Base-by-base conservation (phyloP, 2,888 invertebrate species). In the Rapana venosa region DNA sequence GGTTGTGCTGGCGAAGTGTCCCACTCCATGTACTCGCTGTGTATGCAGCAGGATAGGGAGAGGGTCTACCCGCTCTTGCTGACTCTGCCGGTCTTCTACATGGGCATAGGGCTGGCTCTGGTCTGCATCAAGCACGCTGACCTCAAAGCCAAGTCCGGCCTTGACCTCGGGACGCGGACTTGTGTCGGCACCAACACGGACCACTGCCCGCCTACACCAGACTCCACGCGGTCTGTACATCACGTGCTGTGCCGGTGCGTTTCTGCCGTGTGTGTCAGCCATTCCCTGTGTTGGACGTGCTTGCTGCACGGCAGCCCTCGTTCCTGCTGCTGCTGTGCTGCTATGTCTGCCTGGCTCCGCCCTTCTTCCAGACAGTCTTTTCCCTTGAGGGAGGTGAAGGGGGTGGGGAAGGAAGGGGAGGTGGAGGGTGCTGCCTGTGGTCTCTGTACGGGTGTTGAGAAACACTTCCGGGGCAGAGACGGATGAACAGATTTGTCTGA, bases 161-260 rank as follows among this genome's bases (percentile, higher is more conserved):
- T 32, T 1, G 13, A 22, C 15, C 58, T 20, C 20, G 17, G 20
- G 15, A 47, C 20, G 11, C 11, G 36, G 30, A 47, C 32, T 36
- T 61, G 85, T n/a, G 89, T 89, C 13, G 85, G 89, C 35, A 89
- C 89, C 74, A 89, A 85, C 89, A 89, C n/a, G 58, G 79, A 32
- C 13, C 47, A 30, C 74, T 13, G 22, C 58, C 58, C 17, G 22
- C 66, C 0, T 13, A 17, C 35, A 8, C 74, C 66, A 36, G 5
- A 32, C 1, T 20, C n/a, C 30, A 56, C 30, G 17, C 20, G 17
- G 20, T 66, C 36, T 15, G 17, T 8, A 22, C 15, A 58, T 56
- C 79, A 32, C 79, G 58, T 26, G 66, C 66, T 66, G 15, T 35
- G 35, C 81, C 2, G 15, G 35, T 70, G 88, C 47, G 13, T 79